These are phyloP conservation scores for Vulpes vulpes DNA, from an alignment of 2,113 vertebrate species.

Conservation along the genomic window DNA sequence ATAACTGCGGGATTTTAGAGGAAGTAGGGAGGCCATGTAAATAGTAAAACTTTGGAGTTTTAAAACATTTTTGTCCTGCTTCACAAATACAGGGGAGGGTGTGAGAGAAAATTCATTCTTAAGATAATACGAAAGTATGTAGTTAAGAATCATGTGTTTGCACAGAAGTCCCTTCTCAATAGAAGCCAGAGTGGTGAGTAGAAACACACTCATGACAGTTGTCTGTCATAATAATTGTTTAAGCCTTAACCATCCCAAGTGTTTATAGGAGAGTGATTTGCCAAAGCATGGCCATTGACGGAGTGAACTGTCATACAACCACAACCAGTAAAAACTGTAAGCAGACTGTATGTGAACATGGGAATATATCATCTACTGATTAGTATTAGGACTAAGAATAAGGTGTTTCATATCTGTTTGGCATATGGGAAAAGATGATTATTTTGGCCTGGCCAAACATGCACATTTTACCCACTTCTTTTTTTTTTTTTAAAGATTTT, in stretches of 20 bases:
- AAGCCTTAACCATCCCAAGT: background rate
- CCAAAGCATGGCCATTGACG: too few species aligned
- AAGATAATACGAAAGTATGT: background rate
- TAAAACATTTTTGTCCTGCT: background rate
- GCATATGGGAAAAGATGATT: too few species aligned
- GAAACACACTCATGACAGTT: too few species aligned
- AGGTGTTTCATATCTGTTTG: background rate
- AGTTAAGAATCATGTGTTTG: background rate
- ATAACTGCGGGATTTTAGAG: rapidly evolving
- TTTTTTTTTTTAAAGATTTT: too few species aligned
- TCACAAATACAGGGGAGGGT: background rate
- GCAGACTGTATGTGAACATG: too few species aligned
- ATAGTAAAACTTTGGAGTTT: background rate
- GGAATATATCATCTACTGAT: rapidly evolving
- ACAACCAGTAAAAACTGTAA: background rate
- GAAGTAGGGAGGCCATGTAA: background rate
- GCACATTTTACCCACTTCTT: background rate
- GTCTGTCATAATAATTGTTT: background rate
- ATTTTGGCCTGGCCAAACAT: background rate
- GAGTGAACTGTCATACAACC: background rate
- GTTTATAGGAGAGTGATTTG: background rate
- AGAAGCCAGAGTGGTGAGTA: background rate
- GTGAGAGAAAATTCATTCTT: background rate
- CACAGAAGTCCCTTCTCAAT: background rate
- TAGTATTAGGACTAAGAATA: background rate